Percentiles rank a stretch among this genome's conserved stretches.
phyloP scores from a whole-genome alignment of 2,113 vertebrate species.

The Ptychochromis oligacanthus region DNA sequence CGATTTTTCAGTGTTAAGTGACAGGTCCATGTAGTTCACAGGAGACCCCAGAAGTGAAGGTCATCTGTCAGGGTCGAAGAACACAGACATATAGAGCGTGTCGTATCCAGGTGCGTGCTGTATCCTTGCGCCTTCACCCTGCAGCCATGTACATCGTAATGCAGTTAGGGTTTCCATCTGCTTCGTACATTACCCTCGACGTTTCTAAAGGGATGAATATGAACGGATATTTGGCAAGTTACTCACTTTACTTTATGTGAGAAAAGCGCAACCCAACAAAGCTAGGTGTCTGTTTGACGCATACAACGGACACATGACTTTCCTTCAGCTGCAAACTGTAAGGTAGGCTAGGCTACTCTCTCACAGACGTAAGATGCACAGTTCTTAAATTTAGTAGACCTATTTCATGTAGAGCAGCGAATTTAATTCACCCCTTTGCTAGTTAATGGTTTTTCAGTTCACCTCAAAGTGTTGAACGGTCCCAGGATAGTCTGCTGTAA shows the following conservation, averaged over 20 bases:
- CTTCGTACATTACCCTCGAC: background rate
- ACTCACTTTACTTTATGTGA: background rate
- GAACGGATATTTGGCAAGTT: background rate
- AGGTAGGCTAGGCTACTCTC: background rate
- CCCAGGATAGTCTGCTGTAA: background rate
- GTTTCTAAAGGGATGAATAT: background rate
- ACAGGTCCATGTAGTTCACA: accelerated
- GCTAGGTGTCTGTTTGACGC: background rate
- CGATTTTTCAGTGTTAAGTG: background rate
- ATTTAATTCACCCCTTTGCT: background rate
- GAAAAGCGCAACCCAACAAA: background rate
- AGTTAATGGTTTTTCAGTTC: background rate
- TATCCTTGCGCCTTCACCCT: conserved; percentile 1
- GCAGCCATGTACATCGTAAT: background rate
- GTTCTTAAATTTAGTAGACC: background rate
- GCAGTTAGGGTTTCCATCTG: background rate
- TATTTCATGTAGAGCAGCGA: background rate
- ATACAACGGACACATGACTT: background rate
- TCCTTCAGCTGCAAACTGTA: background rate
- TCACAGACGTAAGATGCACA: background rate
- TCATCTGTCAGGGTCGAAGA: background rate
- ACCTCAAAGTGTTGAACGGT: too few relatives aligned
- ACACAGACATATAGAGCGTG: background rate
- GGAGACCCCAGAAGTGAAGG: background rate
- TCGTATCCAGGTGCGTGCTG: too few relatives aligned